Evolutionary conservation across 2,888 invertebrate genomes (phyloP).

Genomic region (Diadegma fenestrale): DNA sequence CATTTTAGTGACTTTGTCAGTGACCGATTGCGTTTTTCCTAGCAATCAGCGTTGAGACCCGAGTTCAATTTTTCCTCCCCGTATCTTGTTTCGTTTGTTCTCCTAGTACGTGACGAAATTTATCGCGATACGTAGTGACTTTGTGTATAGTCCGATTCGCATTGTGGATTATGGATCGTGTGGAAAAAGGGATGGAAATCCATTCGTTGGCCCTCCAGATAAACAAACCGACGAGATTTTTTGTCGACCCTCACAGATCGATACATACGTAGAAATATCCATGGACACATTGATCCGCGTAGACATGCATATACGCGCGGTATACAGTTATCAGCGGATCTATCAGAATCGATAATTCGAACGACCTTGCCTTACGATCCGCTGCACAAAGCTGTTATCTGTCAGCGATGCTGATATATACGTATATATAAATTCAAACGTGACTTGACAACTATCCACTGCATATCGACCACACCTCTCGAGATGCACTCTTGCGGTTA

Average conservation of each 20-base stretch:
- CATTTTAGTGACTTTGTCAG: too few relatives aligned
- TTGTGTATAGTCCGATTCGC: background rate
- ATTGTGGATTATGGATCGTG: background rate
- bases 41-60: background rate
- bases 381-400: conserved; percentile 46
- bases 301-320: background rate
- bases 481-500: conserved; percentile 34
- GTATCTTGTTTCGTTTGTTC: background rate
- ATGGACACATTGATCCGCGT: background rate
- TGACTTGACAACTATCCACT: conserved; percentile 59
- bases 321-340: conserved; percentile 30
- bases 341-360: conserved; percentile 67
- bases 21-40: background rate
- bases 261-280: background rate
- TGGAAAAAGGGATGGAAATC: background rate
- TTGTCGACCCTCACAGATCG: background rate
- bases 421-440: background rate
- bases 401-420: conserved; percentile 6
- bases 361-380: conserved; percentile 65
- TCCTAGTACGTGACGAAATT: background rate
- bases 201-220: background rate
- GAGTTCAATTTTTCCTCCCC: background rate
- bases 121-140: background rate
- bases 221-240: background rate
- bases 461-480: conserved; percentile 64